Base-by-base conservation (phyloP, 2,888 invertebrate species). In the Latrodectus elegans region DNA sequence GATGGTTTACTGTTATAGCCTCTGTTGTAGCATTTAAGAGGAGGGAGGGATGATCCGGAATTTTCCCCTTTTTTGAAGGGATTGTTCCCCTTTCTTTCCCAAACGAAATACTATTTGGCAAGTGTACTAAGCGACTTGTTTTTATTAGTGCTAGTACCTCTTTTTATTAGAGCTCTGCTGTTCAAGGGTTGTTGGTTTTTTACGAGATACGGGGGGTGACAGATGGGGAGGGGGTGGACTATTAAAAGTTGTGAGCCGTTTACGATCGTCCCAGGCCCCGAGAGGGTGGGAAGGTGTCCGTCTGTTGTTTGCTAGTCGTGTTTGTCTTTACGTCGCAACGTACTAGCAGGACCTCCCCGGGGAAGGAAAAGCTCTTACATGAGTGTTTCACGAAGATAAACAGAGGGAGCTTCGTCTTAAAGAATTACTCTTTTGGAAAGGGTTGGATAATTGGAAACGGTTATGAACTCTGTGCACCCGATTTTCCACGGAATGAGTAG, bases 141-240 rank as follows among this genome's bases (percentile, higher is more conserved):
- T 85, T 86, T 86, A 83, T 83, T 70, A 71, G 75, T 72, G 64
- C 65, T 77, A 84, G 84, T 84, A 71, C 72, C 64, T 60, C 10
- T 75, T 84, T 82, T 84, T 84, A 87, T 87, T 87, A 76, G 77
- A 77, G 86, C 72, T 4, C 38, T 73, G 77, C 86, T 87, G 76
- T 81, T 67, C 67, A 65, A 81, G 84, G 68, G 71, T 71, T 81
- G 81, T 81, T 87, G 81, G 81, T 81, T 77, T 87, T 38, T 87
- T 87, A 87, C 72, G 86, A 71, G 72, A 60, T 64, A 6, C n/a
- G 75, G 64, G 60, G 60, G 17, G 49, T 67, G 14, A 64, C 49
- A 17, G 81, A 38, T 38, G 67, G 49, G 75, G 22, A 26, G 53
- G 67, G 9, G 15, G 64, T 22, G 26, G 22, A 26, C 78, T 70